Conservation (phyloP, 1,140 invertebrate genomes). For the Microplitis demolitor region DNA sequence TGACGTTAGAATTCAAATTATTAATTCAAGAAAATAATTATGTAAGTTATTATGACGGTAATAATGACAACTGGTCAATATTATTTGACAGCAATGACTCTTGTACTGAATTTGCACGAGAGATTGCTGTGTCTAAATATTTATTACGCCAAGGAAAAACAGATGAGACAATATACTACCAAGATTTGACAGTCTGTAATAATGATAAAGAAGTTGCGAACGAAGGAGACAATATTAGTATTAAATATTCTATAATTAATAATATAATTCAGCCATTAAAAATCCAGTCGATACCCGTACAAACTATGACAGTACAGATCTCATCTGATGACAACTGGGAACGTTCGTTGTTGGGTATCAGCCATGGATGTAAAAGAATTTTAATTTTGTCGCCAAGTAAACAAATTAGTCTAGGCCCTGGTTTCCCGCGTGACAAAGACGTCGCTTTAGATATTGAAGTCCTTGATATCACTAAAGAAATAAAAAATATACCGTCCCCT, state of each 20-base stretch:
- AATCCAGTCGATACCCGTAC: conserved; percentile 28
- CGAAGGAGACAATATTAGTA: conserved; percentile 39
- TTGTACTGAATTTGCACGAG: conserved; percentile 48
- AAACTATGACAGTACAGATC: conserved; percentile 45
- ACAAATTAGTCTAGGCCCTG: conserved; percentile 54
- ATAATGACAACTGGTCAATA: conserved; percentile 55
- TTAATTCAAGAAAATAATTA: conserved; percentile 53
- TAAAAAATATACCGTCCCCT: conserved; percentile 10
- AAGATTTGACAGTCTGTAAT: conserved; percentile 40
- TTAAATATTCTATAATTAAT: conserved; percentile 43
- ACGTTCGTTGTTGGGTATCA: conserved; percentile 39
- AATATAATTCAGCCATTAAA: conserved; percentile 47
- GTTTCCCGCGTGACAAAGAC: conserved; percentile 52
- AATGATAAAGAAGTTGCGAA: conserved; percentile 34
- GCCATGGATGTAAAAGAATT: conserved; percentile 40
- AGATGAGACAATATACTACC: conserved; percentile 41
- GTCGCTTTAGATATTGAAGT: conserved; percentile 50
- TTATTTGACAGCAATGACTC: conserved; percentile 46
- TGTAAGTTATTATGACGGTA: conserved; percentile 52
- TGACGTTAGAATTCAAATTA: conserved; percentile 48
- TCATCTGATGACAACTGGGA: conserved; percentile 52
- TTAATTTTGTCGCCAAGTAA: conserved; percentile 49
- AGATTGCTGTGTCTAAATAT: conserved; percentile 49
- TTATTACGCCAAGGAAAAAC: conserved; percentile 36
- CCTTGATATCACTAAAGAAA: conserved; percentile 36